Conservation (phyloP, 2,888 invertebrate genomes). For the Incurvaria masculella region DNA sequence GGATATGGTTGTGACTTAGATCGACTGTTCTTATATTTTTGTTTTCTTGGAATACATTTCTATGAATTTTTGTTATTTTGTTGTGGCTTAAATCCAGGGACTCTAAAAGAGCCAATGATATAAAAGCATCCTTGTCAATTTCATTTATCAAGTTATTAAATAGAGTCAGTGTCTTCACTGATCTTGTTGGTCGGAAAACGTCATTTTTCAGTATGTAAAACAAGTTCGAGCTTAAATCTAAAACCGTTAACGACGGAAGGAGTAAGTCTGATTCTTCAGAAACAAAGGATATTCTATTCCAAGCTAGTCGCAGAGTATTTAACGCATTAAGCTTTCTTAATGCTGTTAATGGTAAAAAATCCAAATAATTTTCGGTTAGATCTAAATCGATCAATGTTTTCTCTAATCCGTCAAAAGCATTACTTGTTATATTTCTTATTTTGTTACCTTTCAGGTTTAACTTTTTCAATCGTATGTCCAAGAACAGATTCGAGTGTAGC, state of each 20-base stretch:
- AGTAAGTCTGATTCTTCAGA: constrained; percentile 69
- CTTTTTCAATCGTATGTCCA: constrained; percentile 75
- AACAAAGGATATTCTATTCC: constrained; percentile 79
- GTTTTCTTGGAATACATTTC: constrained; percentile 73
- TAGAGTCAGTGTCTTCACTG: constrained; percentile 73
- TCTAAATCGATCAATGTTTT: constrained; percentile 77
- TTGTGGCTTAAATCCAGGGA: constrained; percentile 86
- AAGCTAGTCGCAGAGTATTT: constrained; percentile 68
- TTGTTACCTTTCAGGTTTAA: constrained; percentile 83
- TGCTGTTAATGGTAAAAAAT: constrained; percentile 75
- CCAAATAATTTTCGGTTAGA: constrained; percentile 83
- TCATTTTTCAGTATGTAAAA: constrained; percentile 73
- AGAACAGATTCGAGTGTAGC: constrained; percentile 81
- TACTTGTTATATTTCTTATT: constrained; percentile 75
- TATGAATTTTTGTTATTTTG: constrained; percentile 73
- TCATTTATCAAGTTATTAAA: constrained; percentile 80
- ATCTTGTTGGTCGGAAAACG: constrained; percentile 78
- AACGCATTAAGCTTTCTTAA: constrained; percentile 71
- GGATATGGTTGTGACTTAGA: constrained; percentile 85
- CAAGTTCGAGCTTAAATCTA: constrained; percentile 85
- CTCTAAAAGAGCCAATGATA: constrained; percentile 69
- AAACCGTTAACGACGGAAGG: constrained; percentile 67
- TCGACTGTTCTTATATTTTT: constrained; percentile 78
- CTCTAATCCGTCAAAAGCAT: constrained; percentile 78
- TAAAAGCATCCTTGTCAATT: constrained; percentile 75